A percentile compares a stretch with the other conserved stretches of the same genome.
Conservation (phyloP, 2,113 vertebrate species). For the Gila orcuttii region DNA sequence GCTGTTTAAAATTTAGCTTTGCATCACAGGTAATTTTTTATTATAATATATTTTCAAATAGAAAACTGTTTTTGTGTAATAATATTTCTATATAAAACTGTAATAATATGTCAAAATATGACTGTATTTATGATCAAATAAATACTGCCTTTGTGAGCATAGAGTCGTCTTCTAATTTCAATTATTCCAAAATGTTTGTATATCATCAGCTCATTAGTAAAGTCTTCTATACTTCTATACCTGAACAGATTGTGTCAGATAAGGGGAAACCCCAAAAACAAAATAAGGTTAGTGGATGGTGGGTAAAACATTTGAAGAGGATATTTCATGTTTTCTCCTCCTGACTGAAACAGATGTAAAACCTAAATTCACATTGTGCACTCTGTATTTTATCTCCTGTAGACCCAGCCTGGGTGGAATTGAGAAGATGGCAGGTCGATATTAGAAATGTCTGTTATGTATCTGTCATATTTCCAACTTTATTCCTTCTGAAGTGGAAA, state of each 20-base stretch:
- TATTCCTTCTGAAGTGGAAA: slow-evolving; percentile 52
- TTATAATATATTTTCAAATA: background rate
- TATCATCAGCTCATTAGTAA: too few species aligned
- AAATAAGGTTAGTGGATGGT: background rate
- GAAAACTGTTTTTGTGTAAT: background rate
- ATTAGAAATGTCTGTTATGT: slow-evolving; percentile 63
- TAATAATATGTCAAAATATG: background rate
- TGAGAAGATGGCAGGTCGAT: slow-evolving; percentile 56
- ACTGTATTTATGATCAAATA: background rate
- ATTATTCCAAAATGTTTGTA: too few species aligned
- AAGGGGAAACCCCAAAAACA: background rate
- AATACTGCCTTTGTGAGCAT: background rate
- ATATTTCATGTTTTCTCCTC: slow-evolving; percentile 13
- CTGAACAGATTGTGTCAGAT: background rate
- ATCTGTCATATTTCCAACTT: slow-evolving; percentile 69
- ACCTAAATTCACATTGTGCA: slow-evolving; percentile 49
- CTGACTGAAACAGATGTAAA: slow-evolving; percentile 60
- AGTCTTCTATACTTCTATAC: too few species aligned
- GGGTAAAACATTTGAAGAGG: background rate
- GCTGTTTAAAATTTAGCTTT: background rate
- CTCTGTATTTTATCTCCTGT: slow-evolving; percentile 51
- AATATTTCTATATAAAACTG: background rate
- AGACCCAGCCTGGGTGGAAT: slow-evolving; percentile 66
- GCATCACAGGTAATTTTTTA: background rate
- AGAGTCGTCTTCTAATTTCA: background rate